Evolutionary conservation across 2,113 vertebrate species (phyloP).

Genomic region (Argyrosomus japonicus): DNA sequence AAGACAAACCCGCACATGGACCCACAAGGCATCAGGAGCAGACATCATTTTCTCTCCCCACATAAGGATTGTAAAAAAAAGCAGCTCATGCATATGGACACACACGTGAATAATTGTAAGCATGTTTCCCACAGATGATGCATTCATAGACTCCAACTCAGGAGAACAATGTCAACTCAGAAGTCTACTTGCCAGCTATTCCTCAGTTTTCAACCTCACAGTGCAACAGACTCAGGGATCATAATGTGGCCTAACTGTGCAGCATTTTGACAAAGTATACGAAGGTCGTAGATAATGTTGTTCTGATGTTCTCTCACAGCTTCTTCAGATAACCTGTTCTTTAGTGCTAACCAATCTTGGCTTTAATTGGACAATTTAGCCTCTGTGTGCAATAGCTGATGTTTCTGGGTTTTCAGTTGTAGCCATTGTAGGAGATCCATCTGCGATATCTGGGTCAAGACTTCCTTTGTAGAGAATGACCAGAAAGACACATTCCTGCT

Average conservation of each 20-base stretch:
- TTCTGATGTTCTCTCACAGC: background rate
- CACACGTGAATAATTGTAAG: background rate
- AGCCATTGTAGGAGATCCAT: no score
- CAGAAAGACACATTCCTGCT: no score
- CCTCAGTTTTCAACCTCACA: background rate
- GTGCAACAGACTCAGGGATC: background rate
- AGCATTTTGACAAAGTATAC: background rate
- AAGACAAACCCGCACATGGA: background rate
- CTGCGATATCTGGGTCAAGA: no score
- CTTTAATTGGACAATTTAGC: no score
- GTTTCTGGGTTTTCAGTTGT: background rate
- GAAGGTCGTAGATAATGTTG: background rate
- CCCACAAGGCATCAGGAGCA: background rate
- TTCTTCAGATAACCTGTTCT: background rate
- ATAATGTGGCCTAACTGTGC: background rate
- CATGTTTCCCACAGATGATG: background rate
- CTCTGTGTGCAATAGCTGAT: background rate
- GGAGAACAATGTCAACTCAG: background rate
- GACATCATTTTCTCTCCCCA: slow-evolving; percentile 12
- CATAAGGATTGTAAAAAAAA: background rate
- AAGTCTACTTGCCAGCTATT: no score
- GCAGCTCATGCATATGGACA: background rate
- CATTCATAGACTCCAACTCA: no score
- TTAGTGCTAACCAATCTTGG: background rate
- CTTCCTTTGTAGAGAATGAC: no score